Evolutionary conservation across 2,113 vertebrate species (phyloP), one percentile per base, ranked within the genome.

Genomic region (Aplodontia rufa): DNA sequence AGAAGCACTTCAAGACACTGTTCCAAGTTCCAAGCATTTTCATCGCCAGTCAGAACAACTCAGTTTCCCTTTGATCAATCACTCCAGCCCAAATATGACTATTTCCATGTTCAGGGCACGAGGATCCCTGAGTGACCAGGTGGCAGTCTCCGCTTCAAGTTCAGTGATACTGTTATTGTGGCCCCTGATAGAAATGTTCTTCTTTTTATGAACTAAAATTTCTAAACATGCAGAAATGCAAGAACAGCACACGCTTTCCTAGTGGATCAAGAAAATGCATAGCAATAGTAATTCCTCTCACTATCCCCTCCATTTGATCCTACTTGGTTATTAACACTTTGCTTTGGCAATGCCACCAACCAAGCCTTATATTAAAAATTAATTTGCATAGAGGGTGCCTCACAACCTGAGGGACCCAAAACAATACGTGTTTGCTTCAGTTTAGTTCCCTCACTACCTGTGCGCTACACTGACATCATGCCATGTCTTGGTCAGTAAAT

Each of bases 311-410:
- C 7, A 13, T 76, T 89, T 86, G 68, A 10, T 76, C 42, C 68
- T 87, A 64, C 69, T 82, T 55, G 51, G 11, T 62, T 87, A 64
- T 51, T 64, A 66, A 88, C 16, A 45, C 12, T 86, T 82, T 64
- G 60, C 40, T 8, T 75, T 76, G 68, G 32, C 45, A 66, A 47
- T 66, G 51, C 5, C n/a, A n/a, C 45, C 79, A 35, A n/a, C n/a
- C 26, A 55, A 7, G 3, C 12, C 30, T 35, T 10, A 0, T 0
- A 42, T 7, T 6, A 49, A 55, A n/a, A 62, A 42, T 47, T 3
- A 1, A 17, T 42, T n/a, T 83, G 13, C 5, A 51, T 35, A 13
- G 0, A 22, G 6, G 47, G 24, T 37, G 8, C 6, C 20, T 90
- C 13, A 5, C 0, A 75, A 72, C 26, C 14, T 42, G 51, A 45